Conservation (phyloP, 2,113 vertebrate species). For the Pelmatolapia mariae region DNA sequence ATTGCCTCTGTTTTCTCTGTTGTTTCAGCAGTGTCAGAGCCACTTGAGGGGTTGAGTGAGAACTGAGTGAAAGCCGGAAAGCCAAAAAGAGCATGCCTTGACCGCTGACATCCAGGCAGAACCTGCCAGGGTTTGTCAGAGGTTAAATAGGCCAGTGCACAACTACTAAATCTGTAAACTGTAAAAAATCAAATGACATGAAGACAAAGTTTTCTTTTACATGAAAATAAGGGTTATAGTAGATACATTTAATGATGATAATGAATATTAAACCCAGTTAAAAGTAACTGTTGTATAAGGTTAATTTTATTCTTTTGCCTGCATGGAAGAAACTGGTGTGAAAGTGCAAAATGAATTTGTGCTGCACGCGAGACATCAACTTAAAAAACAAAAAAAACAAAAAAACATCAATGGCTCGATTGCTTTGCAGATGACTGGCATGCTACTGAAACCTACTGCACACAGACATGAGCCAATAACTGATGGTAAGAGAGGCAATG, state of each 20-base stretch:
- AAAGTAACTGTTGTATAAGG: not conserved
- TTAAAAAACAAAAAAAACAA: fast-evolving
- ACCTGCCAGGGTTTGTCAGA: not conserved
- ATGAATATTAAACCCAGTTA: not conserved
- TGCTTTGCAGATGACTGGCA: not conserved
- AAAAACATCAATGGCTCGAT: fast-evolving
- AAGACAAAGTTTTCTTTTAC: not conserved
- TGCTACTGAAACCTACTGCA: not conserved
- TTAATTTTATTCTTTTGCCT: not conserved
- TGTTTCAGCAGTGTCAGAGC: slow-evolving; percentile 14
- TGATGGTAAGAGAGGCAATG: not conserved
- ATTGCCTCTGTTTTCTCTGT: slow-evolving; percentile 2
- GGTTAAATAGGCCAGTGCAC: not conserved
- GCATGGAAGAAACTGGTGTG: not conserved
- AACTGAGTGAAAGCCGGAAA: not conserved
- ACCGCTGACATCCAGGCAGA: not conserved
- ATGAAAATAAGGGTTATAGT: not conserved
- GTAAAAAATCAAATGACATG: not conserved
- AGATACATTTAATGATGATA: not conserved
- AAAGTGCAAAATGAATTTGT: not conserved
- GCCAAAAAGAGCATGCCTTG: not conserved
- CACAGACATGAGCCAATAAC: not conserved
- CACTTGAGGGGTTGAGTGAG: not conserved
- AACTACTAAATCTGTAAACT: not conserved
- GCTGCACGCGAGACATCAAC: not conserved